Evolutionary conservation across 2,113 vertebrate genomes (phyloP), one percentile per base, ranked within the genome.

Genomic region (Cynoglossus semilaevis): DNA sequence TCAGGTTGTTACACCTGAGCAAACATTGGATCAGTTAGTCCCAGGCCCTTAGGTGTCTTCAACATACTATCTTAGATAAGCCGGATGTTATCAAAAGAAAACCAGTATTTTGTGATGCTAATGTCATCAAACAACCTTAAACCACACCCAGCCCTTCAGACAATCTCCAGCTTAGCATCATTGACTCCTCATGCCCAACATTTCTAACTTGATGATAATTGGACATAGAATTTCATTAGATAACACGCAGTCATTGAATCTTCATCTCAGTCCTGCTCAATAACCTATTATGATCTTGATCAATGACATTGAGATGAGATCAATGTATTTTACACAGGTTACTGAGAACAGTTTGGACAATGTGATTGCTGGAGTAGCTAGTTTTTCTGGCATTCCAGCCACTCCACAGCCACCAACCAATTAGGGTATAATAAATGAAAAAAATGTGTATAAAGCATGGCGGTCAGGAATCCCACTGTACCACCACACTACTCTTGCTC

Each of bases 241-340:
- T 72, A 82, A 81, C 58, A 76, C 63, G 53, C 55, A 69, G 41
- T 76, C 72, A 6, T 45, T 77, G 15, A 83, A 71, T 83, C 63
- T 68, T 76, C 50, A 57, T 72, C 67, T 69, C 54, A 43, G 51
- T 43, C 22, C 40, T 54, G 49, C 70, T 85, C 72, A n/a, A 69
- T 83, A 80, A 46, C 62, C 48, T 68, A 69, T 82, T 77, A 79
- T 69, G 71, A 63, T 72, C 50, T 65, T 84, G 73, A 88, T 81
- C 72, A 79, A 72, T 88, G 53, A 50, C 46, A 49, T 58, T 63
- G 57, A 84, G 68, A 71, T 55, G 61, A 61, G 45, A 48, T 0
- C 67, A 52, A 45, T 72, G 67, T 54, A 62, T 77, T 53, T 73
- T 65, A 50, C 52, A 67, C 5, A 43, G 43, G 55, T 55, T 60